Evolutionary conservation across 2,113 vertebrate genomes (phyloP).

Genomic region (Aptenodytes forsteri): DNA sequence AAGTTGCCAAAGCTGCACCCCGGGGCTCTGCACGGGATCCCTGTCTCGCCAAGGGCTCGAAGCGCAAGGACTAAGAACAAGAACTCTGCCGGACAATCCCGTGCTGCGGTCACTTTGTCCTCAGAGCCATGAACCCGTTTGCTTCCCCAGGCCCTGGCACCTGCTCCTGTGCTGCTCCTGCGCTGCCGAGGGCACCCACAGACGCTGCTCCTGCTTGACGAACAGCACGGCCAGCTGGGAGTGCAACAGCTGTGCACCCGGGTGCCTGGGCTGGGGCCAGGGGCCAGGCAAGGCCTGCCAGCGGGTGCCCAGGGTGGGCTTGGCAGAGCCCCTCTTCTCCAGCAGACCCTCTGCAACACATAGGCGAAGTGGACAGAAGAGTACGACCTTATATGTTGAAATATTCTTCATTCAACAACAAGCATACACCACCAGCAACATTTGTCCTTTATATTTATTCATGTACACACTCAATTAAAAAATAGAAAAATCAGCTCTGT

Average conservation of each 20-base stretch:
- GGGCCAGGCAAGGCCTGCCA: background rate
- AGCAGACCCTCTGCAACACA: background rate
- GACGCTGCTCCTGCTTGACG: accelerated
- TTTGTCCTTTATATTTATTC: background rate
- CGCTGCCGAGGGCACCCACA: background rate
- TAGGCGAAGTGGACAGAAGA: background rate
- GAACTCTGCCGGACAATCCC: background rate
- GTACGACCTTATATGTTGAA: background rate
- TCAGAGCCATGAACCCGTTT: accelerated
- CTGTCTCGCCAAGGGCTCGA: background rate
- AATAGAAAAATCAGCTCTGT: background rate
- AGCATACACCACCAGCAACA: background rate
- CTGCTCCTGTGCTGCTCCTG: background rate
- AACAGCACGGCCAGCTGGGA: background rate
- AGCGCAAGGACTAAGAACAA: background rate
- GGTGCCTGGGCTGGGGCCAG: too few relatives aligned
- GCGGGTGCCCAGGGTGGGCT: background rate
- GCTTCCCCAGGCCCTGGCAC: background rate
- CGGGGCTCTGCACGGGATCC: accelerated
- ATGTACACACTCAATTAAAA: background rate
- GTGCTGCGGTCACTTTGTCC: background rate
- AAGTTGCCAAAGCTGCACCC: too few relatives aligned
- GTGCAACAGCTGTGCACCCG: background rate
- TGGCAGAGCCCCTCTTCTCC: background rate
- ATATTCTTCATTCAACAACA: background rate